Evolutionary conservation across 2,113 vertebrate genomes (phyloP).

Genomic region (Neopipo cinnamomea): DNA sequence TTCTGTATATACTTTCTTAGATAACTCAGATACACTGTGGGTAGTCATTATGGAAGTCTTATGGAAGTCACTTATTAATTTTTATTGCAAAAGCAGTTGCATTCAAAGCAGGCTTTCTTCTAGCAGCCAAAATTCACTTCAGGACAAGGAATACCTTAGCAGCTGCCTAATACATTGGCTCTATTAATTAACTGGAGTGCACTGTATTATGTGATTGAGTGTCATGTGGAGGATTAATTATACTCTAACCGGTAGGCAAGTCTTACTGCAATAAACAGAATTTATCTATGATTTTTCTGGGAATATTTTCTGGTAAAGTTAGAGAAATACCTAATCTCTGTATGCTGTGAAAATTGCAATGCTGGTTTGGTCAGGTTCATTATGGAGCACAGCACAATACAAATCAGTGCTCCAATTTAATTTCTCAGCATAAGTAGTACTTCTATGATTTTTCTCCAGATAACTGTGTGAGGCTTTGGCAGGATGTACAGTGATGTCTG

Average conservation of each 20-base stretch:
- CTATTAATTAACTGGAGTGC: not conserved
- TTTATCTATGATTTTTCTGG: not conserved
- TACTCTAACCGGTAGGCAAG: not conserved
- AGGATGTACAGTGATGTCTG: not conserved
- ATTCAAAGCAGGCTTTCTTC: not conserved
- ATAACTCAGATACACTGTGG: not conserved
- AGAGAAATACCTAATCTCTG: not conserved
- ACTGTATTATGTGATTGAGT: not conserved
- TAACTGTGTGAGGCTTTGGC: not conserved
- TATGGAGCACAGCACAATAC: not conserved
- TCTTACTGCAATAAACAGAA: not conserved
- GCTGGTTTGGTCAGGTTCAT: not conserved
- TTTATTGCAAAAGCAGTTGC: not conserved
- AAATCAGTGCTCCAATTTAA: not conserved
- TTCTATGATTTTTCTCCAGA: not conserved
- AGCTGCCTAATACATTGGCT: not conserved
- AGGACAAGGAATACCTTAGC: not conserved
- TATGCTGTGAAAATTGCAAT: not conserved
- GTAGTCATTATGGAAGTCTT: no score
- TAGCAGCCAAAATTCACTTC: not conserved
- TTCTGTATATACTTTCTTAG: not conserved
- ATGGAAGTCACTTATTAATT: not conserved
- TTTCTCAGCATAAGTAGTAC: not conserved
- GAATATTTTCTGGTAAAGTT: not conserved
- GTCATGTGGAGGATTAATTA: not conserved